These are phyloP conservation scores for Heterocephalus glaber DNA, from an alignment of 2,113 vertebrate species.

Conservation along the genomic window DNA sequence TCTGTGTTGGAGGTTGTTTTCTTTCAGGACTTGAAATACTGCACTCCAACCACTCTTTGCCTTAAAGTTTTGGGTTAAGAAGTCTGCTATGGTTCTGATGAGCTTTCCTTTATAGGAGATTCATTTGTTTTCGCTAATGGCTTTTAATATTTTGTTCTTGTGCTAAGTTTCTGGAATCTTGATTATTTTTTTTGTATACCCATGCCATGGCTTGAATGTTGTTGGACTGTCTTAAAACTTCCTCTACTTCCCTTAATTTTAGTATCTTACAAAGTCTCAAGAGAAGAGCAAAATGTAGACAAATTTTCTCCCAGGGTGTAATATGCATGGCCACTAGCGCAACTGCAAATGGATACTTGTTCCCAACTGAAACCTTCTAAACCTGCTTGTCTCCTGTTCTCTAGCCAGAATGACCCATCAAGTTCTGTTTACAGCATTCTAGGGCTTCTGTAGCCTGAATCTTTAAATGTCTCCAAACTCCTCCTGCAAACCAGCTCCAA, in stretches of 20 bases:
- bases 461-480: not conserved
- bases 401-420: not conserved
- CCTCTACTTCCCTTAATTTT: not conserved
- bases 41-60: too few species aligned
- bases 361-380: not conserved
- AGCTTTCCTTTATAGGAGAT: too few species aligned
- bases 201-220: not conserved
- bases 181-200: too few species aligned
- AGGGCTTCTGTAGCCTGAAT: not conserved
- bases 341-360: not conserved
- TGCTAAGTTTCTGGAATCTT: too few species aligned
- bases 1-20: too few species aligned
- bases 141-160: too few species aligned
- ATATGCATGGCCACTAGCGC: not conserved
- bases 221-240: not conserved
- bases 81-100: too few species aligned
- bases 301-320: not conserved
- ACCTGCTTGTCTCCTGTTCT: not conserved
- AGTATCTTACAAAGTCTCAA: not conserved
- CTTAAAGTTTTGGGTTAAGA: too few species aligned
- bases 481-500: not conserved
- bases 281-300: not conserved
- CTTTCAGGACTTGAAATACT: too few species aligned
- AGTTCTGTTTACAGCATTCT: not conserved
- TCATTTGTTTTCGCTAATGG: too few species aligned